These are phyloP conservation scores for Microtus richardsoni DNA, from an alignment of 2,113 vertebrate species.

Conservation along the genomic window DNA sequence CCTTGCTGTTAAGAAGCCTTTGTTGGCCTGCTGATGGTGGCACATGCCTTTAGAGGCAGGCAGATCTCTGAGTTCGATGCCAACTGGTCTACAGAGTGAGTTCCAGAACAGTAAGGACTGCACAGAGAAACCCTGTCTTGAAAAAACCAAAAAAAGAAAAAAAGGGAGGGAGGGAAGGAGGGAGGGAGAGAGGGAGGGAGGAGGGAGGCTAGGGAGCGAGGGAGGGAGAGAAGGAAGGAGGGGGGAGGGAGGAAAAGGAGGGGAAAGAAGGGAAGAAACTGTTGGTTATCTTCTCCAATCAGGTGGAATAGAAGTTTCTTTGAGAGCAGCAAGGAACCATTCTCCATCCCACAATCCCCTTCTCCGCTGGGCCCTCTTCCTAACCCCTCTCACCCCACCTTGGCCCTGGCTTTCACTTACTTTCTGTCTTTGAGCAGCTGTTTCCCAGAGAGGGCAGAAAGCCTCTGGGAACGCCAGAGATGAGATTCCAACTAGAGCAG, in stretches of 20 bases:
- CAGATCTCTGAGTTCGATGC: neutral
- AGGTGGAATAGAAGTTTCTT: conserved; percentile 11
- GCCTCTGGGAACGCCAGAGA: conserved; percentile 20
- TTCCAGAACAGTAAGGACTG: neutral
- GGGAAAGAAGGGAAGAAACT: neutral
- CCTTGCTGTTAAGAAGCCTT: neutral
- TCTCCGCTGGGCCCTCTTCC: neutral
- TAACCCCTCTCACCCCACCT: neutral
- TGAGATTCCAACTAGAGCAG: conserved; percentile 38
- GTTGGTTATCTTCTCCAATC: neutral
- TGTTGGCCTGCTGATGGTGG: neutral
- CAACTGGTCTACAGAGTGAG: neutral
- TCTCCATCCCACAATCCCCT: neutral
- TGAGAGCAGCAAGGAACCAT: neutral
- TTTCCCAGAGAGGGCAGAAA: conserved; percentile 9
- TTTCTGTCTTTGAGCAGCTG: conserved; percentile 1
- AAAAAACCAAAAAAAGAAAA: no score
- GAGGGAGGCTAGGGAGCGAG: no score
- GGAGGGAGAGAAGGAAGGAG: neutral
- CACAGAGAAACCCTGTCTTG: neutral
- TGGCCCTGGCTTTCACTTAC: neutral
- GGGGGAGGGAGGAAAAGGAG: no score
- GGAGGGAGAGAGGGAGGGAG: no score
- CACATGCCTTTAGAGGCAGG: neutral
- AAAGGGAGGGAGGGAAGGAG: neutral